Base-by-base conservation (phyloP, 2,113 vertebrate genomes). In the Machaerirhynchus nigripectus region DNA sequence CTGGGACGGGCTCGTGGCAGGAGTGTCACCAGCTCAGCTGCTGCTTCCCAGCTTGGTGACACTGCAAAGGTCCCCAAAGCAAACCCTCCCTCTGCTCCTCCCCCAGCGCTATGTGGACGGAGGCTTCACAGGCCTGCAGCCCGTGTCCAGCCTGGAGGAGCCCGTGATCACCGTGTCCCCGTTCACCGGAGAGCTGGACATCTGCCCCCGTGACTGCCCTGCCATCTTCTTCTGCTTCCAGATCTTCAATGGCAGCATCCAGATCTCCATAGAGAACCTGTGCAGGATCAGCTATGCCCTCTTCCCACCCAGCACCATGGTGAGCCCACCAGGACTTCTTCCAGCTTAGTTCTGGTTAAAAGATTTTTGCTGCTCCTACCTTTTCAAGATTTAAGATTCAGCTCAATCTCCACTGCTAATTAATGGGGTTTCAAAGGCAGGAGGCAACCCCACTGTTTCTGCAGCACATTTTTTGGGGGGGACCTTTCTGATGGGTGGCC, bases 171-270 rank as follows among this genome's bases (percentile, higher is more conserved):
- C 99, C 1, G 98, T 99, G 85, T 99, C 98, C 53, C 98, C 99
- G 0, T 99, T 99, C 97, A 98, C 98, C 0, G 99, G 99, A 31
- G 98, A 99, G 83, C 97, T 97, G 6, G 99, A 99, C 93, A 99
- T 99, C 96, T 99, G 99, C 42, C 99, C 99, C 0, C 87, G 96
- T 2, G 98, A 98, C 53, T 98, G 98, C 55, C 95, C 97, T 0
- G 93, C 97, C 24, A 98, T 97, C 93, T 97, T 98, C 91, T 96
- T 95, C 18, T 98, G 98, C 64, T 95, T 99, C 95, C 98, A 98
- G 33, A 94, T 98, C 50, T 97, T 97, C 56, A 98, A 99, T 0
- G 82, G 81, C 83, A 98, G 96, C 86, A 97, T 99, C 39, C 98
- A 99, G 86, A 97, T 98, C 84, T 99, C 98, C 2, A 28, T 98